These are phyloP conservation scores for Apodemus speciosus DNA, from an alignment of 2,113 vertebrate species.

Conservation along the genomic window DNA sequence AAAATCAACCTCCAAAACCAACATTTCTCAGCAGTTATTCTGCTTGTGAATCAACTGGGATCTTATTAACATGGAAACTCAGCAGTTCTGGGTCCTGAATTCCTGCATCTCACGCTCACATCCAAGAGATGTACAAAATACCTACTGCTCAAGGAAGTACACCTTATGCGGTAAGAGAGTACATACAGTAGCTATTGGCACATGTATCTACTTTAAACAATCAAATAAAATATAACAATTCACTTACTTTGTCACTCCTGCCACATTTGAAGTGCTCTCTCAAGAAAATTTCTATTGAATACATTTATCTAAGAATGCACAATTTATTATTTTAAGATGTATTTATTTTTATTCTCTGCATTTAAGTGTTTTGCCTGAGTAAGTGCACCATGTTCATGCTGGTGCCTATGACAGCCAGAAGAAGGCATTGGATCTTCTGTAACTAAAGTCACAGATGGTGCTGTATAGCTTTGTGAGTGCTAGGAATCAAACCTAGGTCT, in stretches of 20 bases:
- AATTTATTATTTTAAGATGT: background rate
- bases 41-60: background rate
- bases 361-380: background rate
- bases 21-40: background rate
- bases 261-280: background rate
- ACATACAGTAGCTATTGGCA: background rate
- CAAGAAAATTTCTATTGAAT: background rate
- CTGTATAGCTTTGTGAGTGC: background rate
- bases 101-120: background rate
- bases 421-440: background rate
- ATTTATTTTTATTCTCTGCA: background rate
- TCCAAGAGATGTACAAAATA: background rate
- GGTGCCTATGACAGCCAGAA: background rate
- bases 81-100: background rate
- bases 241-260: background rate
- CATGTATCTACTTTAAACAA: background rate
- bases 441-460: background rate
- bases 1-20: background rate
- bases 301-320: background rate
- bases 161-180: background rate
- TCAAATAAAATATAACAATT: background rate
- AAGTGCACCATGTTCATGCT: background rate
- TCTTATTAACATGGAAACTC: background rate
- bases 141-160: rapidly evolving
- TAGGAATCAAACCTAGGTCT: background rate